Evolutionary conservation across 2,888 invertebrate genomes (phyloP), one percentile per base, ranked within the genome.

Genomic region (Tetropium fuscum): DNA sequence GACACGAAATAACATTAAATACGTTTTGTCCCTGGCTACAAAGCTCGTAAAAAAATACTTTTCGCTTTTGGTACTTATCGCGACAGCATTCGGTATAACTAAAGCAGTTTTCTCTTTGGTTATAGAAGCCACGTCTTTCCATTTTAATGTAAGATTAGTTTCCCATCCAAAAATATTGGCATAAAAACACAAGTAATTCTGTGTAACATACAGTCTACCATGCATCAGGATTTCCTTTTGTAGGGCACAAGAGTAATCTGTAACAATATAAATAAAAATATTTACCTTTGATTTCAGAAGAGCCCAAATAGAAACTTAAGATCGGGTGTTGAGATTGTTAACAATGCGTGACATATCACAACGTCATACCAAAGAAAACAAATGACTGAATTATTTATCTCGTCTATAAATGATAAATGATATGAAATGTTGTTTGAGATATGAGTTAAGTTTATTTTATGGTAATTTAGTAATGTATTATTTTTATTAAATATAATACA

Each of bases 91-190:
- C 55, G 98, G 98, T 79, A 98, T 97, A 63, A 98, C 95, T 80
- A 93, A 85, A 10, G 92, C 93, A 0, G 95, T 95, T 84, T 94
- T 95, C 82, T 96, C 96, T 84, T 98, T 98, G 34, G 96, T 96
- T 79, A 98, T 94, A 45, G 93, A 89, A 3, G 93, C 91, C 60
- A 98, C 93, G 75, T 97, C 96, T 79, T 92, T 93, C 90, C 95
- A 95, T 71, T 90, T 89, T 49, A 97, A 86, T 48, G 88, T 89
- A 63, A 97, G 86, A 78, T 87, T 88, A 3, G 96, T 97, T 83
- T 97, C 97, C 97, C 97, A 98, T 74, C 95, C 90, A 82, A 98
- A 96, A 78, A 98, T 97, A 82, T 96, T 98, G 15, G 98, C 97
- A 85, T 98, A 94, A 85, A 98, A 98, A 82, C 97, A 97, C 60